Conservation (phyloP, 2,113 vertebrate genomes). For the Himantopus leucocephalus region DNA sequence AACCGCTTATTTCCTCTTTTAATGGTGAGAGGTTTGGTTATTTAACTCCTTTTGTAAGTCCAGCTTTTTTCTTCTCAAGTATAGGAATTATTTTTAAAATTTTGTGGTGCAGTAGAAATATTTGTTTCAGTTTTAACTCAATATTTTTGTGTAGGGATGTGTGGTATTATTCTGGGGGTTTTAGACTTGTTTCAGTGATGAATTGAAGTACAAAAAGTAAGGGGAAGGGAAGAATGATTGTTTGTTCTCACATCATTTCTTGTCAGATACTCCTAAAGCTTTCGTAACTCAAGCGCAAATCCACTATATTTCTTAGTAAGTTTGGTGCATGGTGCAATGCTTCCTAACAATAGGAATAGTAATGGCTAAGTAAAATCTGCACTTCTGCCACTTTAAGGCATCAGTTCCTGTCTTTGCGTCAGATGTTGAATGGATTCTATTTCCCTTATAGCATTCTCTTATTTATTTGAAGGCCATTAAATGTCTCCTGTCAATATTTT, state of each 20-base stretch:
- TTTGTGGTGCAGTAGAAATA: not conserved
- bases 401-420: not conserved
- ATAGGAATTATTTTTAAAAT: not conserved
- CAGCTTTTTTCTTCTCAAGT: not conserved
- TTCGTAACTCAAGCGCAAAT: not conserved
- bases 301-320: not conserved
- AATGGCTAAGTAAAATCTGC: not conserved
- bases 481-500: not conserved
- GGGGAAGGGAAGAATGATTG: not conserved
- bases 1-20: accelerated
- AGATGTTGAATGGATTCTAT: not conserved
- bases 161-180: not conserved
- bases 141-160: not conserved
- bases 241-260: not conserved
- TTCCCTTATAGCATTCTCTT: not conserved
- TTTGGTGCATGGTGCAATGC: not conserved
- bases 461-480: not conserved
- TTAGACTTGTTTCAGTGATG: not conserved
- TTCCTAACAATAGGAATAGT: not conserved
- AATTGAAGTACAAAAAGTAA: not conserved
- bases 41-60: not conserved
- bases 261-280: not conserved
- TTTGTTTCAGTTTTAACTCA: not conserved
- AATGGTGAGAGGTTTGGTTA: not conserved
- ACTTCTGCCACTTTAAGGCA: not conserved